phyloP scores from a whole-genome alignment of 2,888 invertebrate species.

The Apamea epomidion region DNA sequence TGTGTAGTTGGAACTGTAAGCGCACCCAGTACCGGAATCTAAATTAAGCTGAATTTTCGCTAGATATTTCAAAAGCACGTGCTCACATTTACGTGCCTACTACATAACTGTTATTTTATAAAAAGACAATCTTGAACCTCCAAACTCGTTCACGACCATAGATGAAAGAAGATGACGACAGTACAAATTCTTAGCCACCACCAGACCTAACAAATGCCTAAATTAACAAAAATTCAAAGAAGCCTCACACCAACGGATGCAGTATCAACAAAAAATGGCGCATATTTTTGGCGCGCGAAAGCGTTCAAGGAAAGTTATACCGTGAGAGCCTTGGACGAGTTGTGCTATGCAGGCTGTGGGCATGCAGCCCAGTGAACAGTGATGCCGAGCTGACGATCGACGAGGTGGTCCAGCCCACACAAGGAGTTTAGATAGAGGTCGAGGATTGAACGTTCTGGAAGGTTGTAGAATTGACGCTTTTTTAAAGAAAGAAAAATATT shows the following conservation, averaged over 20 bases:
- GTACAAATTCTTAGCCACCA: not conserved
- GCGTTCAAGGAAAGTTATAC: constrained; percentile 64
- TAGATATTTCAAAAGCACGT: no score
- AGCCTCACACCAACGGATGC: constrained; percentile 68
- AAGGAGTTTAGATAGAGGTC: constrained; percentile 66
- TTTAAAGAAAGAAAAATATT: not conserved
- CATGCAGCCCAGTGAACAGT: constrained; percentile 81
- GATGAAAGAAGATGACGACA: not conserved
- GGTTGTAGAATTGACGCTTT: no score
- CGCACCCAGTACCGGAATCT: no score
- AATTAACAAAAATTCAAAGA: constrained; percentile 49
- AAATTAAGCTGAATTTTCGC: no score
- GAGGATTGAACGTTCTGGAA: constrained; percentile 26
- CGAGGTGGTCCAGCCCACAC: constrained; percentile 81
- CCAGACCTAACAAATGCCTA: not conserved
- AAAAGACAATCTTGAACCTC: no score
- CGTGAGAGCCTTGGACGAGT: constrained; percentile 69
- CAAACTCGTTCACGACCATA: no score
- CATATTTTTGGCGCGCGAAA: constrained; percentile 69
- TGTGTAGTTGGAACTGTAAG: no score
- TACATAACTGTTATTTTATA: no score
- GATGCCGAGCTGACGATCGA: constrained; percentile 74
- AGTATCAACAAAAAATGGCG: constrained; percentile 70
- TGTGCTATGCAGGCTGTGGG: constrained; percentile 65
- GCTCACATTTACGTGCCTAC: no score